These are phyloP conservation scores for Cryptoprocta ferox DNA, from an alignment of 2,797 vertebrate genomes.

Conservation along the genomic window DNA sequence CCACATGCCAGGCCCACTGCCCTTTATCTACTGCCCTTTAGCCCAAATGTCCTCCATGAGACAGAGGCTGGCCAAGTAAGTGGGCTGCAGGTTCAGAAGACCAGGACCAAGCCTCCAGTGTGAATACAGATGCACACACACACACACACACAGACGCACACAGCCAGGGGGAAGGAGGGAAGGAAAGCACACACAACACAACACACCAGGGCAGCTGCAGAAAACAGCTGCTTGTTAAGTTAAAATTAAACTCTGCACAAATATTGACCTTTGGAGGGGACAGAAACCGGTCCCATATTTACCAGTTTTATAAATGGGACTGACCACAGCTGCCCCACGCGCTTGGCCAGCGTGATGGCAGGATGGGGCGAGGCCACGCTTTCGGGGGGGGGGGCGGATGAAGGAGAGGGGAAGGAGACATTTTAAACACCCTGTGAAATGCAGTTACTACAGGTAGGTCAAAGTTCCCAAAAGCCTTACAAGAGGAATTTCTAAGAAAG, in stretches of 20 bases:
- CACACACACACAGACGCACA: not conserved
- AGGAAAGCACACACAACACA: constrained; percentile 73
- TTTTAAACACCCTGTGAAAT: constrained; percentile 70
- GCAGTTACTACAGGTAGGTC: constrained; percentile 75
- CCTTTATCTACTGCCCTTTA: not conserved
- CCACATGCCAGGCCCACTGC: not conserved
- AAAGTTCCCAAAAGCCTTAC: constrained; percentile 76
- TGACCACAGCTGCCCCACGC: constrained; percentile 87
- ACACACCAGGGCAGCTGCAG: constrained; percentile 85
- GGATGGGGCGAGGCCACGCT: constrained; percentile 73
- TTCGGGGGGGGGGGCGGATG: constrained; percentile 58
- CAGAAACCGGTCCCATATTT: constrained; percentile 88
- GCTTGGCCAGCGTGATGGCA: constrained; percentile 77
- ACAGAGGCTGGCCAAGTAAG: not conserved
- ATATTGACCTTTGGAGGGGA: constrained; percentile 92
- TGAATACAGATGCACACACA: not conserved
- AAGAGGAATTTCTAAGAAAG: constrained; percentile 76
- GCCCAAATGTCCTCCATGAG: not conserved
- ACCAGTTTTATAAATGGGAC: constrained; percentile 90
- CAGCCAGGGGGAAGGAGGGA: constrained; percentile 56
- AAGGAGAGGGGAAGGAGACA: constrained; percentile 70
- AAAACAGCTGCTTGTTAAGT: constrained; percentile 90
- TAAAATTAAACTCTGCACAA: constrained; percentile 92
- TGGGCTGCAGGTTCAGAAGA: constrained; percentile 32
- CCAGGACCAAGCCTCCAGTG: constrained; percentile 6